Evolutionary conservation across 2,113 vertebrate species (phyloP), one percentile per base, ranked within the genome.

Genomic region (Accipiter virgatus): DNA sequence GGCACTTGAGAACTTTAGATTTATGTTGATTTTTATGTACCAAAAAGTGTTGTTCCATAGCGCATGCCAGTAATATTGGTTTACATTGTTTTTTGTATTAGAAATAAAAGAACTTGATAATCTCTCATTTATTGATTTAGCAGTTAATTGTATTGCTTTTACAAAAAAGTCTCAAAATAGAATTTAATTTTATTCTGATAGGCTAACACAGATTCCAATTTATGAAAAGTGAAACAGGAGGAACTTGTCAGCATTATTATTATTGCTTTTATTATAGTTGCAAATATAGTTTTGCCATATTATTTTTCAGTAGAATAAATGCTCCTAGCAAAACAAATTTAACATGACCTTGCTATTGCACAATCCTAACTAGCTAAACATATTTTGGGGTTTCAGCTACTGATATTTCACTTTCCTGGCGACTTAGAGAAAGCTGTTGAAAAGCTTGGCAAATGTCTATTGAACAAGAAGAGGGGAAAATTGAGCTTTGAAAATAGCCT

Each of bases 101-200:
- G 88, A 95, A 93, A 82, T 21, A 67, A 72, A 89, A 52, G 16
- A 34, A 61, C 50, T 80, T 90, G 50, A 92, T 96, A n/a, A 70
- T 90, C 47, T 95, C 75, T 86, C 34, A 32, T 87, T 94, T 96
- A 78, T 78, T 72, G 81, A 92, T 95, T 90, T 86, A 73, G 56
- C 34, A 87, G 66, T 88, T 96, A 96, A 90, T 96, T 94, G 55
- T 53, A 84, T 90, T 87, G 70, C 80, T 92, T 92, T 95, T 71
- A 73, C 3, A 1, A 79, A 88, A 80, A 89, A 21, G 25, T 50
- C 73, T 81, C 45, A 43, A 63, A 85, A 59, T 65, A 72, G 20
- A 72, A 63, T 43, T 23, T 48, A 79, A 25, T 94, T 36, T 66
- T 61, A 25, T 52, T 86, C 71, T 83, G 43, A 29, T 72, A 70